A percentile compares a stretch with the other conserved stretches of the same genome.
phyloP scores from a whole-genome alignment of 1,140 invertebrate species.

The Aporrectodea caliginosa region DNA sequence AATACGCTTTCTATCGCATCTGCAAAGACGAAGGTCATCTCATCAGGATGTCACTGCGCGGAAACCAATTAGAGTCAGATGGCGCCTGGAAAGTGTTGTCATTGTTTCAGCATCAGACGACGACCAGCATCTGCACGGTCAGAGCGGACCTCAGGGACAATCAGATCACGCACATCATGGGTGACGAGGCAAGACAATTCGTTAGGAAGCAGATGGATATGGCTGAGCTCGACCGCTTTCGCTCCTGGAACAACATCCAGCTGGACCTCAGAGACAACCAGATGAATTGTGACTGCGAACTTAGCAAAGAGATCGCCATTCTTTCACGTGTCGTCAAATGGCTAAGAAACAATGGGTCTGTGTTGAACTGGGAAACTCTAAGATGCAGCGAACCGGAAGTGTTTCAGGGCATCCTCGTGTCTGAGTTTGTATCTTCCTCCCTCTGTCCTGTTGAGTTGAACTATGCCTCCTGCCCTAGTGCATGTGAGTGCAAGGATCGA shows the following conservation, averaged over 20 bases:
- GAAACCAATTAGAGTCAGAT: constrained; percentile 1
- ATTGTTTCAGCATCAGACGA: neutral
- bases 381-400: neutral
- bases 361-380: neutral
- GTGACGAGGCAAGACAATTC: neutral
- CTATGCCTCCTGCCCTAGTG: neutral
- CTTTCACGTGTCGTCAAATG: neutral
- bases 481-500: neutral
- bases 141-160: neutral
- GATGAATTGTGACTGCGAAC: neutral
- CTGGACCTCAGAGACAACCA: constrained; percentile 5
- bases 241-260: neutral
- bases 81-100: neutral
- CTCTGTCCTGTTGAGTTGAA: too few species aligned
- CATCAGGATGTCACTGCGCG: neutral
- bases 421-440: neutral
- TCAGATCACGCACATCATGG: neutral
- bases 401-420: neutral
- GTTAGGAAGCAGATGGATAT: neutral
- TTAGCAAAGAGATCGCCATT: neutral
- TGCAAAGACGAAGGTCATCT: constrained; percentile 6
- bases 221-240: neutral
- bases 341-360: neutral
- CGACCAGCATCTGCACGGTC: neutral
- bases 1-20: constrained; percentile 10